These are phyloP conservation scores for Pholis gunnellus DNA, from an alignment of 2,113 vertebrate genomes.

Conservation along the genomic window DNA sequence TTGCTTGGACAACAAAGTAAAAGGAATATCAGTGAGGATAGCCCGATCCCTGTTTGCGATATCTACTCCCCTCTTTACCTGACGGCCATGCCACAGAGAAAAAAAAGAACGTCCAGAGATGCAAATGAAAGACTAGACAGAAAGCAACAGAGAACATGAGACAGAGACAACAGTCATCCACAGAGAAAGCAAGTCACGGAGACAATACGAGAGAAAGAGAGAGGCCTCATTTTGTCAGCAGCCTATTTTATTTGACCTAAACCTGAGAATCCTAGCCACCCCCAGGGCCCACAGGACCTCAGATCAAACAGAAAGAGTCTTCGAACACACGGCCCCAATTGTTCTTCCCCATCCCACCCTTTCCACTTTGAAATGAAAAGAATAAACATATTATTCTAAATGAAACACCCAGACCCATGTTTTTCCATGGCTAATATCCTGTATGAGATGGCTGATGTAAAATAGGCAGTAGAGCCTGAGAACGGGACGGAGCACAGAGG, in stretches of 20 bases:
- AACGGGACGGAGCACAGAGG: conserved; percentile 74
- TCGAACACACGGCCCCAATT: conserved; percentile 68
- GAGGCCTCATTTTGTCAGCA: conserved; percentile 57
- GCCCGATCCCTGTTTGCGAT: conserved; percentile 4
- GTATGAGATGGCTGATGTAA: conserved; percentile 77
- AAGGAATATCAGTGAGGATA: conserved; percentile 7
- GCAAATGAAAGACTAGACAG: conserved; percentile 47
- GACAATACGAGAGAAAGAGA: conserved; percentile 34
- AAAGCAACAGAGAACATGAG: conserved; percentile 50
- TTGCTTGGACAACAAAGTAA: neutral
- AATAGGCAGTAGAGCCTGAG: conserved; percentile 82
- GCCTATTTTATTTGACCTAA: conserved; percentile 70
- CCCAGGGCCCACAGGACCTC: conserved; percentile 61
- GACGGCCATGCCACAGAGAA: conserved; percentile 7
- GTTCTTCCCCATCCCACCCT: conserved; percentile 68
- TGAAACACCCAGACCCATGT: conserved; percentile 73
- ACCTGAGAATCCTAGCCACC: conserved; percentile 66
- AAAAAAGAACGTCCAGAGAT: conserved; percentile 11
- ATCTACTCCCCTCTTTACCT: conserved; percentile 8
- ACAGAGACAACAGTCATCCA: conserved; percentile 41
- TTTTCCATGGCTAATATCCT: conserved; percentile 82
- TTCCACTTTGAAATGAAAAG: conserved; percentile 76
- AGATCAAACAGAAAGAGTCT: conserved; percentile 68
- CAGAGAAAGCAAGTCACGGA: conserved; percentile 37
- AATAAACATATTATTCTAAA: conserved; percentile 82